Percentiles rank a stretch among this genome's conserved stretches.
phyloP scores from a whole-genome alignment of 1,140 invertebrate genomes.

The Aplysia californica region DNA sequence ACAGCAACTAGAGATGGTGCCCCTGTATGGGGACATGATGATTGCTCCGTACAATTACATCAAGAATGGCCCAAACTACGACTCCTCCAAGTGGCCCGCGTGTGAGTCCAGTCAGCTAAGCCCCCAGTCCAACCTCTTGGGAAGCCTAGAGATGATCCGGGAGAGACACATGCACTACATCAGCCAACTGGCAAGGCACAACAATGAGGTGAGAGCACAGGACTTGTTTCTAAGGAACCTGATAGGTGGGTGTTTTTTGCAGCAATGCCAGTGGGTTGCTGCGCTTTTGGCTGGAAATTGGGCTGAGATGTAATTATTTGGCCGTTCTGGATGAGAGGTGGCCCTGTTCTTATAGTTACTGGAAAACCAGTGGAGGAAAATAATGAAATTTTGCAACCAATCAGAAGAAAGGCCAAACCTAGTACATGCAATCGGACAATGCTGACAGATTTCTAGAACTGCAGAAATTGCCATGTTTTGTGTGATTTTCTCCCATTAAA shows the following conservation, averaged over 20 bases:
- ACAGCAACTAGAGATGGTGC: slow-evolving; percentile 92
- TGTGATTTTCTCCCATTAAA: too few species aligned
- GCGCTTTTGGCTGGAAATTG: too few species aligned
- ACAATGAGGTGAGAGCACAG: slow-evolving; percentile 93
- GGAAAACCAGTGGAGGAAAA: too few species aligned
- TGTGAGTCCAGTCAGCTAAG: slow-evolving; percentile 70
- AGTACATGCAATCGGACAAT: too few species aligned
- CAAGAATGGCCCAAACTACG: slow-evolving; percentile 94
- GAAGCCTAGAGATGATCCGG: slow-evolving; percentile 92
- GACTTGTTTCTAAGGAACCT: neutral
- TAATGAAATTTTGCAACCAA: too few species aligned
- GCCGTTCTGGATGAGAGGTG: too few species aligned
- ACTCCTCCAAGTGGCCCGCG: slow-evolving; percentile 92
- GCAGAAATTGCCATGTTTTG: too few species aligned
- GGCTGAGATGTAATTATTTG: too few species aligned
- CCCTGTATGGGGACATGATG: slow-evolving; percentile 99
- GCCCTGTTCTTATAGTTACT: too few species aligned
- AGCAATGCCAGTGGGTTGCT: too few species aligned
- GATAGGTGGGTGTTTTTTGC: neutral
- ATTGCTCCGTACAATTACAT: slow-evolving; percentile 99
- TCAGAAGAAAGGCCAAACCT: too few species aligned
- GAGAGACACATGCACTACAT: slow-evolving; percentile 99
- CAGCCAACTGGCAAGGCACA: slow-evolving; percentile 94
- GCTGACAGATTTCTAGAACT: too few species aligned
- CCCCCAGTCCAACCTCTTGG: slow-evolving; percentile 96